These are phyloP conservation scores for Armadillidium nasatum DNA, from an alignment of 1,140 invertebrate genomes.

Conservation along the genomic window DNA sequence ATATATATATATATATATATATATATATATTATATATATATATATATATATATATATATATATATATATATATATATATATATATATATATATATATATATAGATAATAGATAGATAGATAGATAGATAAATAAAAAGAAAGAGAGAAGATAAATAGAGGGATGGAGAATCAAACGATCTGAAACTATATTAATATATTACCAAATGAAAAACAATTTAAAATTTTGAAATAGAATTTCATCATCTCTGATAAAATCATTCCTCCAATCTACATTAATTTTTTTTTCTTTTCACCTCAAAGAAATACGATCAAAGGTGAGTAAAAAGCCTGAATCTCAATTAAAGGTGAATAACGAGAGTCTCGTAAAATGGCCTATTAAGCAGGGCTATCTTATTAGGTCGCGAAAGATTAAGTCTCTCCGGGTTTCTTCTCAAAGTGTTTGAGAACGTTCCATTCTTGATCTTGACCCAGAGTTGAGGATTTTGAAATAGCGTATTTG, in stretches of 20 bases:
- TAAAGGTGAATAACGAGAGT: neutral
- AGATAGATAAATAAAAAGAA: neutral
- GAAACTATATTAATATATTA: neutral
- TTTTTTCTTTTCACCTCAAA: too few relatives aligned
- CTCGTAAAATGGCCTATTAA: too few relatives aligned
- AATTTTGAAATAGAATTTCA: neutral
- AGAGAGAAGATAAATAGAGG: neutral
- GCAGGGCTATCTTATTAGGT: too few relatives aligned
- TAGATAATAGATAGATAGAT: neutral
- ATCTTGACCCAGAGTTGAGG: too few relatives aligned
- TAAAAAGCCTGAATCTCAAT: neutral
- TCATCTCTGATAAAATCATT: neutral
- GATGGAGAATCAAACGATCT: neutral
- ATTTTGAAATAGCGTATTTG: too few relatives aligned
- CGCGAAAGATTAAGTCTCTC: too few relatives aligned
- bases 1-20: neutral
- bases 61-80: neutral
- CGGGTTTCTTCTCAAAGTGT: too few relatives aligned
- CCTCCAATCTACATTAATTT: neutral
- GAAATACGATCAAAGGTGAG: neutral
- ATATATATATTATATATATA: neutral
- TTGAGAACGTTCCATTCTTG: too few relatives aligned
- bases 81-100: neutral
- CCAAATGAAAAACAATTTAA: neutral
- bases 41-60: neutral